Conservation (phyloP, 2,888 invertebrate genomes). For the Acrobasis repandana region DNA sequence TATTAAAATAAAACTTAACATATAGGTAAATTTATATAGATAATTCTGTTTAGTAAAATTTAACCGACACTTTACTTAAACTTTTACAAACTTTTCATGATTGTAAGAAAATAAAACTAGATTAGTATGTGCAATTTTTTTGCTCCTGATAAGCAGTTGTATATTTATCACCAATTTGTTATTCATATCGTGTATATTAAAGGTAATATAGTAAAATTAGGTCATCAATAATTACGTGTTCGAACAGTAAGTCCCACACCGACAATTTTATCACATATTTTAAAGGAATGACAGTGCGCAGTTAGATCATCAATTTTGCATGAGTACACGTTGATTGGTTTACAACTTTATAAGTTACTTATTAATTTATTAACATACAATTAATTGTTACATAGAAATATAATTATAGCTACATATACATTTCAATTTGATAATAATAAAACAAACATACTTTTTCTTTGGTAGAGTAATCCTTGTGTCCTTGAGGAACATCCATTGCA, state of each 20-base stretch:
- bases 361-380: background rate
- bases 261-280: constrained; percentile 6
- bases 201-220: constrained; percentile 7
- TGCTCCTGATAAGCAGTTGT: background rate
- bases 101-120: too few relatives aligned
- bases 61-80: too few relatives aligned
- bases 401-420: constrained; percentile 28
- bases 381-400: constrained; percentile 15
- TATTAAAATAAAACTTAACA: too few relatives aligned
- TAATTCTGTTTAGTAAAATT: too few relatives aligned
- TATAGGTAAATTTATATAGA: too few relatives aligned
- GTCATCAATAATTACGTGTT: constrained; percentile 15
- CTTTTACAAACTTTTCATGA: too few relatives aligned
- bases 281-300: constrained; percentile 10
- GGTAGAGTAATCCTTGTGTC: constrained; percentile 44
- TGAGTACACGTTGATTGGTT: background rate
- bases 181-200: background rate
- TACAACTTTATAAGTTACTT: background rate
- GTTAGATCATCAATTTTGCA: constrained; percentile 37
- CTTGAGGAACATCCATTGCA: constrained; percentile 58
- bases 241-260: background rate
- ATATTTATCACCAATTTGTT: background rate
- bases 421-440: too few relatives aligned
- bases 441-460: constrained; percentile 55
- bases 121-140: too few relatives aligned